Evolutionary conservation across 2,113 vertebrate genomes (phyloP), one percentile per base, ranked within the genome.

Genomic region (Percina caprodes): DNA sequence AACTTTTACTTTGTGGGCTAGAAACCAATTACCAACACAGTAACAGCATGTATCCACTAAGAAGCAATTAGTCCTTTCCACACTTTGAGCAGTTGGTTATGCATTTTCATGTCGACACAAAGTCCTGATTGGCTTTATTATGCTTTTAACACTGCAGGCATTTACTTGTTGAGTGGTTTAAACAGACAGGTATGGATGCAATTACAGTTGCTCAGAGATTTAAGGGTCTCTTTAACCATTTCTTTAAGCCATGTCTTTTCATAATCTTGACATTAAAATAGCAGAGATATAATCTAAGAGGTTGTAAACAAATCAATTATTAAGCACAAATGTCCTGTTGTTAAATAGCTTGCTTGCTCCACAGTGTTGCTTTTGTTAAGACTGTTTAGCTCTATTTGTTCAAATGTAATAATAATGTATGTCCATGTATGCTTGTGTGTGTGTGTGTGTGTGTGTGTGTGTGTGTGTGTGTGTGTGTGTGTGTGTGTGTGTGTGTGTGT

Each of bases 291-390:
- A 39, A 79, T 80, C 77, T 56, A 66, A 79, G 77, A 87, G 77
- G 75, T 83, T 86, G 76, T 74, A 74, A 80, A 60, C 49, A 81
- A 77, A 89, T 76, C 73, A 87, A 54, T 86, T 73, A 56, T 88
- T 85, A 84, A 92, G 82, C 91, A 92, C 90, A 89, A 90, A 88
- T 30, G 65, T 74, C 77, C 78, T 78, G 79, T 77, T 86, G 81
- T 83, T 75, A 33, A 88, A 79, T 86, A 81, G 77, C 85, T 87
- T 69, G 88, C 82, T 88, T 77, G 67, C 83, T 67, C 69, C 79
- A 81, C 74, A 72, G 82, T 79, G 83, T 86, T 74, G 85, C 84
- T 90, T 94, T 90, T 48, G 65, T 76, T 82, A 52, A 66, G 70
- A 79, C 30, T 70, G 26, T 83, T 83, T 85, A 63, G 84, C 78